Evolutionary conservation across 2,797 vertebrate genomes (phyloP), one percentile per base, ranked within the genome.

Genomic region (Nothura maculosa): DNA sequence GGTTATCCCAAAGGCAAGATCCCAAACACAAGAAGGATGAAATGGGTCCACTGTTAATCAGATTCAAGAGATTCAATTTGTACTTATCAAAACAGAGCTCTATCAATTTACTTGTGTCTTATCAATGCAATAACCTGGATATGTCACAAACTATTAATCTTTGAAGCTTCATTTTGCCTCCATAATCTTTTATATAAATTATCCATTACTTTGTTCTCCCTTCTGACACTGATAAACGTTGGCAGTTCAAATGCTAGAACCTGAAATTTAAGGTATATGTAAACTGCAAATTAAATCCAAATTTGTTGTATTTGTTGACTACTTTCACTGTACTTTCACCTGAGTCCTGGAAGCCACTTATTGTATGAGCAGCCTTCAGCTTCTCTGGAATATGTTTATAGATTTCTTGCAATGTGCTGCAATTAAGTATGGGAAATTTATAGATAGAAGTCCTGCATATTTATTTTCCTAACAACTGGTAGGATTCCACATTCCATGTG

Each of bases 151-250:
- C 21, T 79, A 54, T 48, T 30, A 77, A 38, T 64, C 63, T 18
- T 85, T 36, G 54, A 50, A 68, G 12, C 20, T 86, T 89, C 10
- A 1, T 52, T 38, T 68, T 64, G n/a, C 36, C 24, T 69, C n/a
- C 30, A 18, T 54, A 68, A 68, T 43, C 12, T 72, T 70, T 86
- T 58, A 38, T 48, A 43, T 19, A 87, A 91, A 81, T 54, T 72
- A 84, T 12, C 21, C 21, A 45, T 36, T 1, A 81, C 62, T 89
- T 84, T 87, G n/a, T 48, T 57, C 54, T 75, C 36, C 63, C 5
- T 88, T 86, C 55, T 76, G 24, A 68, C 75, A 75, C 32, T 67
- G 73, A 88, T 54, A 58, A 76, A 24, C 30, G 32, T 9, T 60
- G 66, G 70, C 36, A 57, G 3, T 64, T 90, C 36, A 45, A 64